Evolutionary conservation across 2,113 vertebrate species (phyloP).

Genomic region (Etheostoma spectabile): DNA sequence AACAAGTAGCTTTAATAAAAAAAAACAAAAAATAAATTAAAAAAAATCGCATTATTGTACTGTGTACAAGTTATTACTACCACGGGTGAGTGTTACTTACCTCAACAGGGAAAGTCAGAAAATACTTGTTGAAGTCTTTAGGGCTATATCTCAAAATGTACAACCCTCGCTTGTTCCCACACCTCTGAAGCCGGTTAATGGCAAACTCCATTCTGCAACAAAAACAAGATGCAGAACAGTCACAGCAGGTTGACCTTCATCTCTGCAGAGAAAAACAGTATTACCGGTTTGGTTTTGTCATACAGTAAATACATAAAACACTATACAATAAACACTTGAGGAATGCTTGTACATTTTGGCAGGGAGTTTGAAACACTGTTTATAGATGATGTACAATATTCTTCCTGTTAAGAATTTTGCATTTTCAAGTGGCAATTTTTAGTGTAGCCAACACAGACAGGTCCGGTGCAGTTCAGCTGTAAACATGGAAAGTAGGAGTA

Average conservation of each 20-base stretch:
- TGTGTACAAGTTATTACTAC: too few species aligned
- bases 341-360: not conserved
- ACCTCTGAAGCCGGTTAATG: constrained; percentile 90
- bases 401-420: not conserved
- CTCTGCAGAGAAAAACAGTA: not conserved
- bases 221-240: not conserved
- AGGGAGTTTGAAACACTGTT: not conserved
- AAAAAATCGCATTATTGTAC: not conserved
- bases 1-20: not conserved
- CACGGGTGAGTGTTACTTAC: constrained; percentile 78
- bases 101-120: constrained; percentile 94
- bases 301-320: not conserved
- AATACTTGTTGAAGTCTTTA: constrained; percentile 96
- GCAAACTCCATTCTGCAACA: constrained; percentile 93
- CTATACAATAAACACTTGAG: not conserved
- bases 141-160: constrained; percentile 96
- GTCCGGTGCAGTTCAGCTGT: too few species aligned
- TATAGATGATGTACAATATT: not conserved
- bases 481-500: not conserved
- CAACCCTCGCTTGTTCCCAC: constrained; percentile 89
- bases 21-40: too few species aligned
- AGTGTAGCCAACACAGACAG: not conserved
- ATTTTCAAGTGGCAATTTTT: not conserved
- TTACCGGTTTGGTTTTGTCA: not conserved
- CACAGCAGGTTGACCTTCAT: not conserved